Conservation (phyloP, 2,888 invertebrate genomes). For the Nymphalis c-album region DNA sequence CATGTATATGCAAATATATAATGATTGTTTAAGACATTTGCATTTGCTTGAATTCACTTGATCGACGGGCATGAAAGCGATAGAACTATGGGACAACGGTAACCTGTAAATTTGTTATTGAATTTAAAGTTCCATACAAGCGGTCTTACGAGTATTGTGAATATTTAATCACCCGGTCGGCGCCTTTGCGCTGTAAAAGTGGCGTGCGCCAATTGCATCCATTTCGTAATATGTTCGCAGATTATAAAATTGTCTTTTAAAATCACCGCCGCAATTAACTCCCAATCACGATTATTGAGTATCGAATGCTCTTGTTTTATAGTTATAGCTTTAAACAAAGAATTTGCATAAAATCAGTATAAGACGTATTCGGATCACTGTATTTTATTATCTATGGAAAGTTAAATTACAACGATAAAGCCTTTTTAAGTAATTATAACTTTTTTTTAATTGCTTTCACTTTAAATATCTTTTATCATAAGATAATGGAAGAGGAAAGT, state of each 20-base stretch:
- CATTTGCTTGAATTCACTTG: not conserved
- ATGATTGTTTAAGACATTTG: not conserved
- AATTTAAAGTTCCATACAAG: constrained; percentile 63
- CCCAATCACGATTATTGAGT: constrained; percentile 40
- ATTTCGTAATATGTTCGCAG: constrained; percentile 55
- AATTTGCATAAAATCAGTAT: constrained; percentile 32
- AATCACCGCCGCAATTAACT: constrained; percentile 58
- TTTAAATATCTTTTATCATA: constrained; percentile 31
- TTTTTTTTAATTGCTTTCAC: constrained; percentile 28
- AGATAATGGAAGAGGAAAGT: constrained; percentile 31
- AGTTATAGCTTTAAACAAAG: constrained; percentile 28
- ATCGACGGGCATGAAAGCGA: constrained; percentile 30
- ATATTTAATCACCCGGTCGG: constrained; percentile 67
- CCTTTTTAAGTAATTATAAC: not conserved
- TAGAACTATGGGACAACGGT: constrained; percentile 50
- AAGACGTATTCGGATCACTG: not conserved
- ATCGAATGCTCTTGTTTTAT: constrained; percentile 31
- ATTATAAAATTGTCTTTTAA: constrained; percentile 58
- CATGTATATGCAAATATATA: not conserved
- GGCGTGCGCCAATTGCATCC: constrained; percentile 40
- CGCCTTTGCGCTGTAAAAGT: constrained; percentile 50
- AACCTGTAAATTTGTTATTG: constrained; percentile 61
- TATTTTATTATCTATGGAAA: constrained; percentile 1
- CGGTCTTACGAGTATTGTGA: constrained; percentile 62
- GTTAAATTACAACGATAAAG: not conserved